Percentiles rank a stretch among this genome's conserved stretches.
phyloP scores from a whole-genome alignment of 2,888 invertebrate species.

The Schizaphis graminum region DNA sequence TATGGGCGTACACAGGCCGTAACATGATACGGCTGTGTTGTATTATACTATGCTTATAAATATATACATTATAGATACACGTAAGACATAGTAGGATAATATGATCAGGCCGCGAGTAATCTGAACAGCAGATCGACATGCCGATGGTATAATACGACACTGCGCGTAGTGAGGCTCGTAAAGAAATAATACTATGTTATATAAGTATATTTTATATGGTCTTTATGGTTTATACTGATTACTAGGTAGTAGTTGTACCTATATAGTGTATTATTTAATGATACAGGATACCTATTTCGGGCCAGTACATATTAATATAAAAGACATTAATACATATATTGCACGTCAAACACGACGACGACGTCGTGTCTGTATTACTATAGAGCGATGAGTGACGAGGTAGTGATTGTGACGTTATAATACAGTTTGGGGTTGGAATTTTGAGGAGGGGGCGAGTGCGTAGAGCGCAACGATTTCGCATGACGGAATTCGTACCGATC shows the following conservation, averaged over 20 bases:
- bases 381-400: neutral
- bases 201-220: neutral
- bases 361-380: neutral
- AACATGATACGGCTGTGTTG: slow-evolving; percentile 43
- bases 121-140: slow-evolving; percentile 12
- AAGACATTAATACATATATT: neutral
- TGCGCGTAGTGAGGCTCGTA: neutral
- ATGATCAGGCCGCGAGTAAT: slow-evolving; percentile 35
- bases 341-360: neutral
- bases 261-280: neutral
- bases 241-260: neutral
- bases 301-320: neutral
- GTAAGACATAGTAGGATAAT: slow-evolving; percentile 9
- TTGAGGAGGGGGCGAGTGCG: neutral
- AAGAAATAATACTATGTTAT: neutral
- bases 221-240: neutral
- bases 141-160: neutral
- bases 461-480: neutral
- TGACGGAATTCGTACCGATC: neutral
- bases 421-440: neutral
- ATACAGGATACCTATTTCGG: neutral
- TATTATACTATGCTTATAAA: neutral
- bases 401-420: neutral
- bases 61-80: neutral
- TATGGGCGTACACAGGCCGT: slow-evolving; percentile 11